Evolutionary conservation across 53 echinoderm and acorn worm genomes (phyloP), one percentile per base, ranked within the genome.

Genomic region (Patiria pectinifera): DNA sequence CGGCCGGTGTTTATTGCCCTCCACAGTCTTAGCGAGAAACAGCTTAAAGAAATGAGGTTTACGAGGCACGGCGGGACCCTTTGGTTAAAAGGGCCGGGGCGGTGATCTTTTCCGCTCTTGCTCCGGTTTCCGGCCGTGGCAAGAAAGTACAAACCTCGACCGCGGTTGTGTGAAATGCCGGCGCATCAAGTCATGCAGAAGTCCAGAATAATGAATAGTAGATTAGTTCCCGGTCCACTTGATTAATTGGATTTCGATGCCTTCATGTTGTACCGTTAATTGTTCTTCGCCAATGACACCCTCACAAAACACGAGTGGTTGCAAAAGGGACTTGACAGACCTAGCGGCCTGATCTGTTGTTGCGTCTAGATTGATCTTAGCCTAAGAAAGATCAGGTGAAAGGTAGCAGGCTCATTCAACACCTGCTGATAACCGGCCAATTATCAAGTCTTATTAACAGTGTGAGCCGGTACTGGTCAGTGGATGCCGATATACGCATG

Each of bases 181-280:
- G 47, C 16, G 12, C 14, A 79, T 4, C 59, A 49, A 82, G 59
- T 59, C 59, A 21, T 4, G 82, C 82, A 53, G 59, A 82, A 82
- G 82, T 82, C 44, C 22, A 35, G 87, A 11, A 25, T 77, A 59
- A 76, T 78, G 87, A 87, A 87, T 59, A 87, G 76, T 78, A 60
- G 58, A 87, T 87, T 87, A 77, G 43, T 60, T 76, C 53, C 82
- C 60, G 62, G 87, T 77, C 78, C n/a, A 35, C 87, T 87, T 62
- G 78, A 44, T 35, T 87, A 59, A 87, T 77, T 74, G 86, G 58
- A 11, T 86, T 22, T 21, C 25, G n/a, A 49, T 87, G 59, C 59
- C 87, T 43, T 79, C 80, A 79, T 79, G 53, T 53, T 53, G 53
- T 53, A 53, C 53, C 16, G 69, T 15, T 24, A 74, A 74, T 24